Percentiles rank a stretch among this genome's conserved stretches.
phyloP scores from a whole-genome alignment of 2,888 invertebrate species.

The Drosophila limbata region DNA sequence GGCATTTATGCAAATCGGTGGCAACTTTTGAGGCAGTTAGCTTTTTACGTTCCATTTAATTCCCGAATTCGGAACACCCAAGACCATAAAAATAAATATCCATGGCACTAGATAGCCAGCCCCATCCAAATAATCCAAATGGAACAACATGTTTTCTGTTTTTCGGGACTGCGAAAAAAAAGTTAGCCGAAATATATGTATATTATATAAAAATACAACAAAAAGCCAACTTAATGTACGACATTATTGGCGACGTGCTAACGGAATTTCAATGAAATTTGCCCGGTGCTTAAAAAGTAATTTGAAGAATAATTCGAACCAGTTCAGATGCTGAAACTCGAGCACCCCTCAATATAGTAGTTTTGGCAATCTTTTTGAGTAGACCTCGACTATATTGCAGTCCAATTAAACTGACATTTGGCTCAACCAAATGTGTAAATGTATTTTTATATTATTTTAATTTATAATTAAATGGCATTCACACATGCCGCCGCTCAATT shows the following conservation, averaged over 20 bases:
- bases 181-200: constrained; percentile 22
- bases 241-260: constrained; percentile 69
- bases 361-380: constrained; percentile 13
- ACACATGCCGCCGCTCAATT: constrained; percentile 52
- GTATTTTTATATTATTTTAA: constrained; percentile 48
- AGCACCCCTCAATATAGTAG: constrained; percentile 42
- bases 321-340: constrained; percentile 37
- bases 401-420: constrained; percentile 61
- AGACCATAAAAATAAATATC: constrained; percentile 66
- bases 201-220: constrained; percentile 31
- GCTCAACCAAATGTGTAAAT: constrained; percentile 10
- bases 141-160: constrained; percentile 48
- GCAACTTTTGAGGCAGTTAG: constrained; percentile 43
- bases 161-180: constrained; percentile 21
- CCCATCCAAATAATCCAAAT: constrained; percentile 31
- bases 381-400: constrained; percentile 17
- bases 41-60: constrained; percentile 71
- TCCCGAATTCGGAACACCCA: constrained; percentile 71
- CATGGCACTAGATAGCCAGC: constrained; percentile 46
- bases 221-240: constrained; percentile 63
- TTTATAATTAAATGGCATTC: constrained; percentile 48
- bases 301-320: constrained; percentile 48
- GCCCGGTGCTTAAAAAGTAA: constrained; percentile 66
- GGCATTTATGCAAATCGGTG: constrained; percentile 63
- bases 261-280: constrained; percentile 63